These are phyloP conservation scores for Bombus confusus DNA, from an alignment of 1,140 invertebrate species.

Conservation along the genomic window DNA sequence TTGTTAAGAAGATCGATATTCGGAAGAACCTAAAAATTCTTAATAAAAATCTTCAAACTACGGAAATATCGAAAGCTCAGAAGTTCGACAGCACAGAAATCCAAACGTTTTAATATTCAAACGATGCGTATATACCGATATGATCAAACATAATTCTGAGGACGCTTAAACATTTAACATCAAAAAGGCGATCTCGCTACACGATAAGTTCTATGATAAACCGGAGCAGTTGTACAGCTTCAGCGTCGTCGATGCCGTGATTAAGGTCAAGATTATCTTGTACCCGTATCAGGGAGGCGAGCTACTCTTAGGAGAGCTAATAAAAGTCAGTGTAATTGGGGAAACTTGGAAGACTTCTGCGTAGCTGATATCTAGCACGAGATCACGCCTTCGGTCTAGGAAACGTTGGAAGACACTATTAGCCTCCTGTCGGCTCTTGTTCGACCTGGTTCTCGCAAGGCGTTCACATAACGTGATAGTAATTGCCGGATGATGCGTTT, in stretches of 20 bases:
- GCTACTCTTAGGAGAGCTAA: neutral
- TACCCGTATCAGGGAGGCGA: conserved; percentile 7
- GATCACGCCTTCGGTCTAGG: neutral
- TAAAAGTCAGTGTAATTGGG: conserved; percentile 43
- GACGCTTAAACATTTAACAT: neutral
- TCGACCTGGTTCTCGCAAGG: conserved; percentile 43
- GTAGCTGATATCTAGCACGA: conserved; percentile 22
- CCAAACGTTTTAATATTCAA: neutral
- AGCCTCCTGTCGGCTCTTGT: too few relatives aligned
- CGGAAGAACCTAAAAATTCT: neutral
- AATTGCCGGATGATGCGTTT: conserved; percentile 52
- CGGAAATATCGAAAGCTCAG: neutral
- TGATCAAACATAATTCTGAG: neutral
- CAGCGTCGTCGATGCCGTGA: conserved; percentile 30
- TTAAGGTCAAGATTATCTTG: conserved; percentile 54
- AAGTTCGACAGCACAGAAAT: neutral
- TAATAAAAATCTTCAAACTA: neutral
- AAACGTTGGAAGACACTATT: neutral
- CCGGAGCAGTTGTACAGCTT: conserved; percentile 30
- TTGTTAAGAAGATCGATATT: too few relatives aligned
- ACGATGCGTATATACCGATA: neutral
- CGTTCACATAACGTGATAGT: neutral
- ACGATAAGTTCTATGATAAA: conserved; percentile 34
- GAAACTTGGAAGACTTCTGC: conserved; percentile 38
- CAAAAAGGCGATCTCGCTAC: neutral